phyloP scores from a whole-genome alignment of 2,888 invertebrate species.

The Amphipoea oculea region DNA sequence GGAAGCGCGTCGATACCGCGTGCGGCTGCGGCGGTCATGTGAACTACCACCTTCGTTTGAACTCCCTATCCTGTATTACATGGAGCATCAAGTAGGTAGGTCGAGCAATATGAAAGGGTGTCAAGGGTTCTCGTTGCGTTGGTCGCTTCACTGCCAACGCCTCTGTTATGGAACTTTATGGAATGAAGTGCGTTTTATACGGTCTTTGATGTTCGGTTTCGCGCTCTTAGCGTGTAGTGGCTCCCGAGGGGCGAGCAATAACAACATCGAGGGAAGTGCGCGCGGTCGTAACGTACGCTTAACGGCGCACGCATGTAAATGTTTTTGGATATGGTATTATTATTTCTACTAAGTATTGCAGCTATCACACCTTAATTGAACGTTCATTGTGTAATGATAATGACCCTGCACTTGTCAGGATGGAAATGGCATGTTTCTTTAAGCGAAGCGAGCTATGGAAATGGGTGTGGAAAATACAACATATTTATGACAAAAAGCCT shows the following conservation, averaged over 20 bases:
- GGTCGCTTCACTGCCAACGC: conserved; percentile 79
- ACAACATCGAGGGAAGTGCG: conserved; percentile 82
- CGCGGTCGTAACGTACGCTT: conserved; percentile 77
- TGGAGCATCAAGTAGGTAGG: conserved; percentile 63
- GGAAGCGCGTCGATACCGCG: conserved; percentile 84
- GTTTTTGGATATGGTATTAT: conserved; percentile 61
- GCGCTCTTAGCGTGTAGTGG: conserved; percentile 84
- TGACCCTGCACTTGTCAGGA: not conserved
- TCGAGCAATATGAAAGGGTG: conserved; percentile 70
- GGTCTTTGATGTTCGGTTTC: conserved; percentile 88
- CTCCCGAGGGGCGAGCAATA: conserved; percentile 83
- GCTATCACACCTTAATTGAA: conserved; percentile 34
- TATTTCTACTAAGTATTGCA: conserved; percentile 49
- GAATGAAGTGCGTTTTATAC: conserved; percentile 88
- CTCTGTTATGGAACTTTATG: conserved; percentile 86
- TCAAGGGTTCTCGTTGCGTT: conserved; percentile 77
- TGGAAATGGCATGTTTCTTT: not conserved
- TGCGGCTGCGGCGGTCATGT: conserved; percentile 80
- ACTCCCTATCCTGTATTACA: conserved; percentile 67
- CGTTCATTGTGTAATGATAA: conserved; percentile 30
- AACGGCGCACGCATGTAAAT: conserved; percentile 77
- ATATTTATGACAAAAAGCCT: not conserved
- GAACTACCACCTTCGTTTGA: conserved; percentile 77
- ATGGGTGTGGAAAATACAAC: not conserved
- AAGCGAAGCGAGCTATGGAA: not conserved